Evolutionary conservation across 2,888 invertebrate genomes (phyloP), one percentile per base, ranked within the genome.

Genomic region (Caenorhabditis angaria): DNA sequence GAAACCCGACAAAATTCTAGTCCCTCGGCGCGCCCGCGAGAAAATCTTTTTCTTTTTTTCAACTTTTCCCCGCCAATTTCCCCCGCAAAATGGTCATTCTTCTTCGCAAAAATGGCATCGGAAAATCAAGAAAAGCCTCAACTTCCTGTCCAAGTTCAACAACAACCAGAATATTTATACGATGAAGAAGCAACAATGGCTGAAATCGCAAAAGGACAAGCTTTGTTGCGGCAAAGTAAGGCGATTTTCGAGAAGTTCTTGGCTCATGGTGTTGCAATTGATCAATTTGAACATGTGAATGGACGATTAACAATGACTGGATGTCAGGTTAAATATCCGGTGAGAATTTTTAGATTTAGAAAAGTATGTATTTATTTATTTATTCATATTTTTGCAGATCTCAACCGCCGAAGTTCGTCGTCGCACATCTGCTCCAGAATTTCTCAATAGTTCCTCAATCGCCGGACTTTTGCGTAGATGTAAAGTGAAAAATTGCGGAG

Each of bases 401-500:
- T 10, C 58, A 24, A 10, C 2, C 5, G 47, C 20, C 22, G 58
- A 58, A 47, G 18, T 58, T 12, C 22, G 14, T 3, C 41, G 58
- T 3, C 24, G 58, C 20, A 58, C 18, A n/a, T 25, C 5, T 5
- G 58, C 41, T 18, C 58, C 58, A n/a, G 58, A 58, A 27, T 25
- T 5, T 24, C 3, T 58, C 25, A 47, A 56, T 22, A 56, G 56
- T 14, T 56, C 56, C 4, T 32, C 56, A 22, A 2, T 56, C 10
- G 32, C 56, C 24, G 56, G 35, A 2, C 22, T 56, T 22, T n/a
- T 56, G 3, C 32, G 56, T 2, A 6, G 56, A 2, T 56, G 28
- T n/a, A 56, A 56, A 56, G 27, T 28, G n/a, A 29, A 35, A 56
- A 35, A 56, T 35, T n/a, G 56, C n/a, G 56, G 56, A 10, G 56